These are phyloP conservation scores for Lineus longissimus DNA, from an alignment of 1,140 invertebrate genomes.

Conservation along the genomic window DNA sequence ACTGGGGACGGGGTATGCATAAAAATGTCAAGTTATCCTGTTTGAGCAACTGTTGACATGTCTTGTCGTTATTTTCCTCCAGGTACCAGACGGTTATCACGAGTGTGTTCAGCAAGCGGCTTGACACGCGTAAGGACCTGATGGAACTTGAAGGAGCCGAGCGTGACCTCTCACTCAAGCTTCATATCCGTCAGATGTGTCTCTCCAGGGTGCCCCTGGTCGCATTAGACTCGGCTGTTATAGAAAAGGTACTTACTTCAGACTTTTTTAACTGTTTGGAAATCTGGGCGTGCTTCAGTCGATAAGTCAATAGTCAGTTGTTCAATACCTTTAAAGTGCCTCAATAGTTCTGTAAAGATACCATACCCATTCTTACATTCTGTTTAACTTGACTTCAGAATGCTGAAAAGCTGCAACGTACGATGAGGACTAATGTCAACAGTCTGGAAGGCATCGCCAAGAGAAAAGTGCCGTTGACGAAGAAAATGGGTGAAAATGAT, in stretches of 20 bases:
- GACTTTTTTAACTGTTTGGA: not conserved
- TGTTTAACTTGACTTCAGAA: not conserved
- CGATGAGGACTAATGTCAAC: not conserved
- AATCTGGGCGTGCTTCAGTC: constrained; percentile 7
- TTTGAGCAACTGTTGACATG: too few relatives aligned
- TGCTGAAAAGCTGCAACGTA: not conserved
- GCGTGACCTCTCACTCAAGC: constrained; percentile 34
- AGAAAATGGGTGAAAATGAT: not conserved
- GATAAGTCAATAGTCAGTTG: not conserved
- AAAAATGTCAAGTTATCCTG: too few relatives aligned
- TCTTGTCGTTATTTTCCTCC: not conserved
- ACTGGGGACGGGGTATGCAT: too few relatives aligned
- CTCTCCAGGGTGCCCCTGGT: constrained; percentile 27
- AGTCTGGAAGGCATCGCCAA: not conserved
- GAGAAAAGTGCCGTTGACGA: not conserved
- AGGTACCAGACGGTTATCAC: constrained; percentile 32
- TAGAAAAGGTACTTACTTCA: constrained; percentile 6
- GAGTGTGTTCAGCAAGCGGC: constrained; percentile 26
- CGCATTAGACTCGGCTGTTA: constrained; percentile 5
- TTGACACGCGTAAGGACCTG: constrained; percentile 24
- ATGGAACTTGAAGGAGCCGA: constrained; percentile 33
- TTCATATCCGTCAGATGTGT: constrained; percentile 31
- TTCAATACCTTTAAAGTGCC: not conserved
- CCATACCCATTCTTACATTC: not conserved
- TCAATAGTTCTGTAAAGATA: not conserved